Evolutionary conservation across 92 coral and sea anemone genomes (phyloP).

Genomic region (Phenganax marumi): DNA sequence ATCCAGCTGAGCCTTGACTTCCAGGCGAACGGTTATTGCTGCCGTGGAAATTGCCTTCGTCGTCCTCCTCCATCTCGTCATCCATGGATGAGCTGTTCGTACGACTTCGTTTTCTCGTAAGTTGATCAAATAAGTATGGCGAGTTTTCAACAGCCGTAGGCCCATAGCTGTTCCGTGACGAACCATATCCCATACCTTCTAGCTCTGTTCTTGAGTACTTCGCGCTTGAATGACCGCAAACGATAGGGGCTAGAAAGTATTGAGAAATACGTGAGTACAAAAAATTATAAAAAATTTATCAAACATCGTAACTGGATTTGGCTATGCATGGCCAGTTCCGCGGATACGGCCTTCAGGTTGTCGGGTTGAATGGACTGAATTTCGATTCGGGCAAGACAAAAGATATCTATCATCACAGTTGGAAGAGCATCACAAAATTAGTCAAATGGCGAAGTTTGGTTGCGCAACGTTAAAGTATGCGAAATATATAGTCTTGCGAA

Average conservation of each 20-base stretch:
- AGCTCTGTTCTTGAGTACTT: constrained; percentile 31
- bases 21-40: constrained; percentile 52
- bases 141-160: constrained; percentile 35
- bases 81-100: constrained; percentile 86
- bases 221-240: constrained; percentile 15
- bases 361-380: too few relatives aligned
- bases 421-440: too few relatives aligned
- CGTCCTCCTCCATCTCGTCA: constrained; percentile 89
- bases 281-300: too few relatives aligned
- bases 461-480: too few relatives aligned
- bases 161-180: constrained; percentile 24
- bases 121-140: constrained; percentile 69
- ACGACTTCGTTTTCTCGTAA: constrained; percentile 84
- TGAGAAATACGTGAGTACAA: too few relatives aligned
- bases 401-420: too few relatives aligned
- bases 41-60: constrained; percentile 69
- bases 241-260: constrained; percentile 19
- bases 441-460: too few relatives aligned
- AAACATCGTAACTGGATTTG: too few relatives aligned
- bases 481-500: too few relatives aligned
- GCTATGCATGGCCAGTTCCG: too few relatives aligned
- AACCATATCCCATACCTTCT: constrained; percentile 22
- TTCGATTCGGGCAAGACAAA: too few relatives aligned
- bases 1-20: constrained; percentile 42
- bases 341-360: too few relatives aligned